Evolutionary conservation across 2,888 invertebrate species (phyloP).

Genomic region (Neria commutata): DNA sequence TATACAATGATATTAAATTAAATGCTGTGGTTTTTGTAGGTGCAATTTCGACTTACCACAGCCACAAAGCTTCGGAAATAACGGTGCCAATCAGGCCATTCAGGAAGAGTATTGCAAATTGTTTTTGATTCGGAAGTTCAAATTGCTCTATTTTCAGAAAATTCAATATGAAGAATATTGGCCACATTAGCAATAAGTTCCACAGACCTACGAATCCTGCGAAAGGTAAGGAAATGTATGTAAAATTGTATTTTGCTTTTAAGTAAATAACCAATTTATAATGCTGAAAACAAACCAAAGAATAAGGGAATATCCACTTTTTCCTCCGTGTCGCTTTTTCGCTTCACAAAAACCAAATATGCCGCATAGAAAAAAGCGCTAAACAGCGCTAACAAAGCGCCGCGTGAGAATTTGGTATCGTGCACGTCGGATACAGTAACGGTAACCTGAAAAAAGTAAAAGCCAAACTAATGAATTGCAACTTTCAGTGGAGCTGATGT

Average conservation of each 20-base stretch:
- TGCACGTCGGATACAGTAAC: conserved; percentile 78
- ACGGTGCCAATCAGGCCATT: conserved; percentile 92
- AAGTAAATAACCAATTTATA: not conserved
- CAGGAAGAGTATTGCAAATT: conserved; percentile 79
- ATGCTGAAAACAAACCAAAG: conserved; percentile 75
- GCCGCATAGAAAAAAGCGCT: conserved; percentile 90
- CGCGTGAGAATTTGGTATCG: conserved; percentile 74
- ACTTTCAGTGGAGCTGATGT: conserved; percentile 6
- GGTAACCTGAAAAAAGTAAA: conserved; percentile 66
- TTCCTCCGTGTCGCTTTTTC: conserved; percentile 89
- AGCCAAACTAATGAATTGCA: conserved; percentile 17
- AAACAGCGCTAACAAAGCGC: conserved; percentile 80
- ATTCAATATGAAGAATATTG: conserved; percentile 85
- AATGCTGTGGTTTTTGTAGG: not conserved
- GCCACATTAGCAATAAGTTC: conserved; percentile 87
- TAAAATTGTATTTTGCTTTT: not conserved
- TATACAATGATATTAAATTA: not conserved
- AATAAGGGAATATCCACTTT: conserved; percentile 94
- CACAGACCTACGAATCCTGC: conserved; percentile 93
- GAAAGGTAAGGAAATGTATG: conserved; percentile 30
- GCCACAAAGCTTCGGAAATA: conserved; percentile 89
- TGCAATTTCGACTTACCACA: conserved; percentile 71
- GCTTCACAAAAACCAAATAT: conserved; percentile 85
- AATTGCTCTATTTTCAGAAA: conserved; percentile 82
- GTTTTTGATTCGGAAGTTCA: conserved; percentile 81